phyloP scores from a whole-genome alignment of 2,797 vertebrate species.

The Acanthiza pusilla region DNA sequence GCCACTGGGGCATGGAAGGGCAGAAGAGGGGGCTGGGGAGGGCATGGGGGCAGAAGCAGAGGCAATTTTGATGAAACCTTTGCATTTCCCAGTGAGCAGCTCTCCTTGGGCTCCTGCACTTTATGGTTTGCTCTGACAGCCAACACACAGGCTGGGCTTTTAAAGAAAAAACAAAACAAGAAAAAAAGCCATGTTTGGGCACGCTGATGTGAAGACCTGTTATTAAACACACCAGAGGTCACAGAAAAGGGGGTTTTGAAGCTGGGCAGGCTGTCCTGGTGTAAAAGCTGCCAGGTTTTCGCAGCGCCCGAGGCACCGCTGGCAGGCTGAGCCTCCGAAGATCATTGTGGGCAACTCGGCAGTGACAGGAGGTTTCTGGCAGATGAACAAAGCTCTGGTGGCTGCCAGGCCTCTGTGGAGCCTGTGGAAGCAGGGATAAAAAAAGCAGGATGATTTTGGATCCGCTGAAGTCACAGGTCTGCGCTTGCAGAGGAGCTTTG shows the following conservation, averaged over 20 bases:
- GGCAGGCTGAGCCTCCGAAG: not conserved
- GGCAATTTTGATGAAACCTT: not conserved
- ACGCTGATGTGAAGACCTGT: not conserved
- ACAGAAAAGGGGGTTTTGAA: not conserved
- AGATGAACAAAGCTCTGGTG: not conserved
- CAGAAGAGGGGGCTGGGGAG: not conserved
- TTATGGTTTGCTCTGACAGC: not conserved
- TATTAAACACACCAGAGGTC: not conserved
- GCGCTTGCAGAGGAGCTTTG: fast-evolving
- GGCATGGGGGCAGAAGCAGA: not conserved
- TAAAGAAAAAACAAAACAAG: not conserved
- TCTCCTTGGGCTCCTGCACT: fast-evolving
- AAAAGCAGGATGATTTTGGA: not conserved
- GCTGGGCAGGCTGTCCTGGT: not conserved
- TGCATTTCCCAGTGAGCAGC: not conserved
- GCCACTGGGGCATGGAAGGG: not conserved
- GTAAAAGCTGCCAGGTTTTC: not conserved
- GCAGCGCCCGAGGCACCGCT: fast-evolving
- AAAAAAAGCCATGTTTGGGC: fast-evolving
- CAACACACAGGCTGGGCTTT: fast-evolving
- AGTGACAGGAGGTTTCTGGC: not conserved
- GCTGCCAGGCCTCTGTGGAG: not conserved
- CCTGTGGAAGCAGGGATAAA: not conserved
- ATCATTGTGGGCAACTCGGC: not conserved
- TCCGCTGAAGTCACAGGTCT: not conserved